A percentile compares a stretch with the other conserved stretches of the same genome.
These are phyloP conservation scores for Polyergus mexicanus DNA, from an alignment of 1,140 invertebrate genomes.

Conservation along the genomic window DNA sequence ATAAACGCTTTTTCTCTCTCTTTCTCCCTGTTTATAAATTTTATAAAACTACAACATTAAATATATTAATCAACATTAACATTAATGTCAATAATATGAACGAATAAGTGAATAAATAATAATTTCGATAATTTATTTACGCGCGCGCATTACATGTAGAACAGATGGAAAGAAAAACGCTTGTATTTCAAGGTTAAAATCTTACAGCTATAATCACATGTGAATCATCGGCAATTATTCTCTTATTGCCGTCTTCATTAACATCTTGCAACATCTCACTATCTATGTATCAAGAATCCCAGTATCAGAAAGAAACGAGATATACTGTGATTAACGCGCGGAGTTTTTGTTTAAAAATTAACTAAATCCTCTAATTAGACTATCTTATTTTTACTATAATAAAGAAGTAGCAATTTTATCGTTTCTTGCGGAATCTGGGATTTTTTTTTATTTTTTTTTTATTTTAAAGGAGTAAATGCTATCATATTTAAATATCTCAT, in stretches of 20 bases:
- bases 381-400: background rate
- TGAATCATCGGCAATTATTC: background rate
- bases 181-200: background rate
- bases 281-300: conserved; percentile 6
- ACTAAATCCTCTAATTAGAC: background rate
- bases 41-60: conserved; percentile 6
- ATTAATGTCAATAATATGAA: background rate
- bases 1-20: conserved; percentile 9
- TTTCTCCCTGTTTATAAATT: background rate
- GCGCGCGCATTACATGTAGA: background rate
- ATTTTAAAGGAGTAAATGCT: background rate
- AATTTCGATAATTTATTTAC: background rate
- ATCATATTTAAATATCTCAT: background rate
- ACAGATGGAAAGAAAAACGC: background rate
- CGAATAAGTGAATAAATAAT: background rate
- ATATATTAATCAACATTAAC: background rate
- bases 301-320: background rate
- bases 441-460: background rate
- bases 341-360: background rate
- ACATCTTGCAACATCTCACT: background rate
- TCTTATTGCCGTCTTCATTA: conserved; percentile 27
- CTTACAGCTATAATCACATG: background rate
- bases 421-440: background rate
- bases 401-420: background rate
- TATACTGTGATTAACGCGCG: background rate